A percentile compares a stretch with the other conserved stretches of the same genome.
phyloP scores from a whole-genome alignment of 1,140 invertebrate genomes.

The Eumeta japonica region DNA sequence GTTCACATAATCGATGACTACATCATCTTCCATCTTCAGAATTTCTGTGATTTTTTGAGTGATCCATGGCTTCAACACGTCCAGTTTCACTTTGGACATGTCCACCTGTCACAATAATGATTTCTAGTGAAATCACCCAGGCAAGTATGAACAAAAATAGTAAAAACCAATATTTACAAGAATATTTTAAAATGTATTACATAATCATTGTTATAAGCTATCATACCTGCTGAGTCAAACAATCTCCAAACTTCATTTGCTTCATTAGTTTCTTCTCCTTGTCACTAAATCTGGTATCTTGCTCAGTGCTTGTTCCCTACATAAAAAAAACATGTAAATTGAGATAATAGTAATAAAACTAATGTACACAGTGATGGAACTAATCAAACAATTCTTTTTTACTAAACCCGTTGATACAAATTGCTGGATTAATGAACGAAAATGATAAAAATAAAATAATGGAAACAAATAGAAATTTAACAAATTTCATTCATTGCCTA shows the following conservation, averaged over 20 bases:
- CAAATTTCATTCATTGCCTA: too few species aligned
- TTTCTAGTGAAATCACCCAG: too few species aligned
- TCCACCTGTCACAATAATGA: conserved; percentile 80
- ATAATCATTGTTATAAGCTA: conserved; percentile 6
- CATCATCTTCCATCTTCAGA: conserved; percentile 96
- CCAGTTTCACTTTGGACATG: conserved; percentile 96
- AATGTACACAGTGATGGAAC: not conserved
- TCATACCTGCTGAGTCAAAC: conserved; percentile 80
- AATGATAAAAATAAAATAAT: too few species aligned
- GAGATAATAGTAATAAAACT: not conserved
- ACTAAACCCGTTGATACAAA: too few species aligned
- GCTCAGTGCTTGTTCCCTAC: conserved; percentile 95
- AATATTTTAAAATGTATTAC: not conserved
- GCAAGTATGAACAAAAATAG: not conserved
- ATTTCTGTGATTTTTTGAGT: conserved; percentile 93
- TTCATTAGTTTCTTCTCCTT: conserved; percentile 99
- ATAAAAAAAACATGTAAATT: not conserved
- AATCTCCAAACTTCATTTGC: conserved; percentile 97
- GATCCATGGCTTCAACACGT: conserved; percentile 99
- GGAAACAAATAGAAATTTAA: too few species aligned
- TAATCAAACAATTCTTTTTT: too few species aligned
- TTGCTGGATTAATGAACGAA: too few species aligned
- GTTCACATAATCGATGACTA: conserved; percentile 97
- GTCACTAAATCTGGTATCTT: conserved; percentile 98
- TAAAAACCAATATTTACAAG: not conserved